Evolutionary conservation across 2,888 invertebrate species (phyloP), one percentile per base, ranked within the genome.

Genomic region (Lepetodrilus schrolli): DNA sequence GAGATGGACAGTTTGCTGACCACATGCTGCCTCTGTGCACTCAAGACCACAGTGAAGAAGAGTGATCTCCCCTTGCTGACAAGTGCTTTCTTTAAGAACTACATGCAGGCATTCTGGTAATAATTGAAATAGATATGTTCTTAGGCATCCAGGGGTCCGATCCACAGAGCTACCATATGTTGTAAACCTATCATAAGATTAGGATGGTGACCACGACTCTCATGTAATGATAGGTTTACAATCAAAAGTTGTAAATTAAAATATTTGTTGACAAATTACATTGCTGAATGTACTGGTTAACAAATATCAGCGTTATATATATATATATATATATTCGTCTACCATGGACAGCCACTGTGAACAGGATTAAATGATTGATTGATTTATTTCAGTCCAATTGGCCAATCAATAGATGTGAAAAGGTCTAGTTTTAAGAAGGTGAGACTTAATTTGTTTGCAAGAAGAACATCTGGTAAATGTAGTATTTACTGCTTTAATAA

Each of bases 361-460:
- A n/a, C n/a, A n/a, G n/a, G n/a, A 13, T 65, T 23, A 10, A 21
- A 17, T 26, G n/a, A 26, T 74, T 30, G 4, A 50, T 69, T 76
- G 47, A 70, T 47, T 71, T 34, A 70, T 82, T 82, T 17, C 73
- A 93, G 96, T 85, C 95, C 96, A 0, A 87, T 93, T n/a, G 93
- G 93, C 2, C 91, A 92, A 66, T 92, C 91, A 17, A 90, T 97
- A 43, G 96, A 98, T 87, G 93, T 98, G 0, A 97, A 97, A 89
- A 96, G 96, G 89, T 95, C 96, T 0, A 94, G 94, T 10, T 95
- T 94, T 87, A 97, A 97, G 92, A 98, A 97, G 84, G 88, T 87
- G 79, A 58, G 74, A 74, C 30, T 34, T 23, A n/a, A n/a, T n/a
- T n/a, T n/a, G n/a, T n/a, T n/a, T n/a, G n/a, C n/a, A n/a, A n/a